Evolutionary conservation across 2,113 vertebrate genomes (phyloP), one percentile per base, ranked within the genome.

Genomic region (Hemiprocne comata): DNA sequence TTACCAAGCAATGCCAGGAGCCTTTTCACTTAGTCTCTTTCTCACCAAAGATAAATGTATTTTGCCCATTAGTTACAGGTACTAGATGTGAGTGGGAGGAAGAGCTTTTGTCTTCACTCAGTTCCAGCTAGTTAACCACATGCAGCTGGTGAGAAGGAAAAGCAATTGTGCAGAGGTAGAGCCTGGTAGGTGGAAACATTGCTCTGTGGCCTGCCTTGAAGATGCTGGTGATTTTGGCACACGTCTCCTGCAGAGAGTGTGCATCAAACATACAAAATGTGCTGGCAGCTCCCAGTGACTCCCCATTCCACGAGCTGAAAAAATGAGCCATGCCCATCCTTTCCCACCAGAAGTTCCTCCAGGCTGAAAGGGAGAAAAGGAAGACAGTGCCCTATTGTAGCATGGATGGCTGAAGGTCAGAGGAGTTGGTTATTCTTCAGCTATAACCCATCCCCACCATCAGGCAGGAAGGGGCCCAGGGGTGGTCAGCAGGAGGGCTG

Each of bases 381-480:
- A 67, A 75, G 71, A 13, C 6, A 13, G 36, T 15, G 20, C 7
- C n/a, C 26, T 38, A 7, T 9, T 51, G 48, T 50, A 75, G 78
- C 51, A 57, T 14, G 17, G 33, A 77, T 29, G 36, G n/a, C 48
- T 11, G 38, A 71, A 87, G 31, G 51, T 19, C 74, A 78, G 70
- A 70, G 57, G 8, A 16, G 13, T 1, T 38, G 25, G 9, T 9
- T 67, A 38, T 53, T 78, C 65, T 70, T 44, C 61, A 62, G 0
- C 26, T 26, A 0, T 11, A 34, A 14, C 8, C 12, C 71, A 60
- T 7, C 14, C 25, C 55, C 34, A 31, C 6, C 25, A 5, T 6
- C 17, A 5, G 0, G 1, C 19, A 44, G 26, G 34, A 33, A 9
- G 36, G 34, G 36, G 46, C 13, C 19, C 20, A 0, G 4, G 36